phyloP scores from a whole-genome alignment of 2,113 vertebrate genomes.

The Sander lucioperca region DNA sequence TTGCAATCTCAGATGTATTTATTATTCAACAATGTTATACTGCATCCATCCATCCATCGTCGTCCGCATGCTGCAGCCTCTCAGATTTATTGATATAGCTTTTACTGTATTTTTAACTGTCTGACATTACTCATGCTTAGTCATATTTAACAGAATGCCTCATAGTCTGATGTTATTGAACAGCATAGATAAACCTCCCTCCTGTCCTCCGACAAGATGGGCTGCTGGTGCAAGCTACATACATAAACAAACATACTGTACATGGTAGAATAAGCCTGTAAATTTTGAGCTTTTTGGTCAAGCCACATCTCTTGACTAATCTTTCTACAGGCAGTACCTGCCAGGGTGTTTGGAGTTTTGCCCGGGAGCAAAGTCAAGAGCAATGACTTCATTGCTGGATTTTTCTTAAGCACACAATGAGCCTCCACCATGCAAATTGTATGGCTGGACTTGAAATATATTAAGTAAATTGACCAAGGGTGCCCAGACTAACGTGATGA shows the following conservation, averaged over 20 bases:
- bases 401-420: conserved; percentile 31
- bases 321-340: conserved; percentile 5
- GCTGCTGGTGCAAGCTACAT: conserved; percentile 11
- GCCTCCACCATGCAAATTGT: conserved; percentile 42
- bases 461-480: conserved; percentile 38
- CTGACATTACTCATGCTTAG: neutral
- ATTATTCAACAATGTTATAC: conserved; percentile 11
- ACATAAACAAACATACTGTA: neutral
- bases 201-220: neutral
- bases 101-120: neutral
- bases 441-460: conserved; percentile 38
- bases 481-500: conserved; percentile 35
- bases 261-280: conserved; percentile 8
- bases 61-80: neutral
- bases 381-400: conserved; percentile 21
- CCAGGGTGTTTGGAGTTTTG: conserved; percentile 35
- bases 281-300: conserved; percentile 13
- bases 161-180: conserved; percentile 5
- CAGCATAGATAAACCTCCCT: conserved; percentile 4
- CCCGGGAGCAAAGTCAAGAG: conserved; percentile 38
- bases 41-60: neutral
- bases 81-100: neutral
- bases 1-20: conserved; percentile 5
- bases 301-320: conserved; percentile 15
- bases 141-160: conserved; percentile 1